Percentiles rank a stretch among this genome's conserved stretches.
Conservation (phyloP, 2,113 vertebrate species). For the Callospermophilus lateralis region DNA sequence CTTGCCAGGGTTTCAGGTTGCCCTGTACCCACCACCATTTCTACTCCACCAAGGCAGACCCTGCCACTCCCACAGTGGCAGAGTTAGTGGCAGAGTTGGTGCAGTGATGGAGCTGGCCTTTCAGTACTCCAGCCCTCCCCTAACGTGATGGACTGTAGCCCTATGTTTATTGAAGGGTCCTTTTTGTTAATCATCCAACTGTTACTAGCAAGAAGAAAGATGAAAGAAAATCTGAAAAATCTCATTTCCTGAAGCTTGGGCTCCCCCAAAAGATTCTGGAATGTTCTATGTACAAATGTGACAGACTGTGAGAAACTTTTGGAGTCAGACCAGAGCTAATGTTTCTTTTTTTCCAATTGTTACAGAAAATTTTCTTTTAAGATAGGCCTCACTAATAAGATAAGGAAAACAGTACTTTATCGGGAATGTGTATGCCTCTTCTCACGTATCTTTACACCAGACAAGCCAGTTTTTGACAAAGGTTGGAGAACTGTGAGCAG, state of each 20-base stretch:
- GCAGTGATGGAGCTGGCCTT: no score
- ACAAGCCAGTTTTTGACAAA: neutral
- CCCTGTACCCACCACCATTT: neutral
- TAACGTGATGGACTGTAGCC: neutral
- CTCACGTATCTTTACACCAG: neutral
- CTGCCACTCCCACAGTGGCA: fast-evolving
- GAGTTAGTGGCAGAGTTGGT: neutral
- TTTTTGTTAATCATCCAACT: neutral
- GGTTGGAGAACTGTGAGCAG: neutral
- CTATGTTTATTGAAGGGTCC: neutral
- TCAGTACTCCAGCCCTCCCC: neutral
- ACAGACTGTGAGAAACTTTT: neutral
- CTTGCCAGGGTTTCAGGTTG: neutral
- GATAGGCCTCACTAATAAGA: neutral
- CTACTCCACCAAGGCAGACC: fast-evolving
- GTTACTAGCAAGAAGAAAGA: neutral
- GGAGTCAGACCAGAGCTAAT: neutral
- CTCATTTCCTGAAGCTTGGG: neutral
- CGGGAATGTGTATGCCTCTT: neutral
- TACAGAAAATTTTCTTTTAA: conserved; percentile 16
- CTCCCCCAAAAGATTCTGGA: neutral
- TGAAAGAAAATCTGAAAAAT: neutral
- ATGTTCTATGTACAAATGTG: neutral
- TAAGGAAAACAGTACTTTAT: neutral
- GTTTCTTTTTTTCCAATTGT: neutral